A percentile compares a stretch with the other conserved stretches of the same genome.
These are phyloP conservation scores for Chaitophorus viminalis DNA, from an alignment of 2,888 invertebrate genomes.

Conservation along the genomic window DNA sequence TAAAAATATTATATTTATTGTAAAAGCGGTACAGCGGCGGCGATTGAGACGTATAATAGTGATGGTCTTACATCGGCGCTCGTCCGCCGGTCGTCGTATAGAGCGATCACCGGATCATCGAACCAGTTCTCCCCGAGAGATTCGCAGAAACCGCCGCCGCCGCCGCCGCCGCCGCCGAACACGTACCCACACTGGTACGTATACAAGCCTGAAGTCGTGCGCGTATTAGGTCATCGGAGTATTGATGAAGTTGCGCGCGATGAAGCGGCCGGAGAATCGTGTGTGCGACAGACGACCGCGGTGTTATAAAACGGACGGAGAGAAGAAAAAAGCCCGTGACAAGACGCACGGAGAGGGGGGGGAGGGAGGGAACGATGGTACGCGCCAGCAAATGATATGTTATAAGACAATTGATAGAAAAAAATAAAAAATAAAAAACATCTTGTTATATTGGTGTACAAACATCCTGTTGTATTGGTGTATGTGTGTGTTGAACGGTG, in stretches of 20 bases:
- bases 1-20: neutral
- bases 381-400: no score
- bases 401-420: no score
- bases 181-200: neutral
- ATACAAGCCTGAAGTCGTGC: neutral
- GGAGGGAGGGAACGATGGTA: no score
- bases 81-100: no score
- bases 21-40: neutral
- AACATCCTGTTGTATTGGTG: no score
- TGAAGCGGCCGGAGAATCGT: no score
- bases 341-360: no score
- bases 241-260: constrained; percentile 10
- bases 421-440: no score
- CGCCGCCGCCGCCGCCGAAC: neutral
- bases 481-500: no score
- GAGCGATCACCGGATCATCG: constrained; percentile 16
- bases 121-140: constrained; percentile 36
- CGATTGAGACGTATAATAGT: constrained; percentile 27
- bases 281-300: no score
- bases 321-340: neutral
- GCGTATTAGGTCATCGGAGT: constrained; percentile 40
- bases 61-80: neutral
- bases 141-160: constrained; percentile 30
- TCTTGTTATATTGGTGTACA: no score
- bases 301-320: neutral